Base-by-base conservation (phyloP, 1,140 invertebrate genomes). In the Bombus sibiricus region DNA sequence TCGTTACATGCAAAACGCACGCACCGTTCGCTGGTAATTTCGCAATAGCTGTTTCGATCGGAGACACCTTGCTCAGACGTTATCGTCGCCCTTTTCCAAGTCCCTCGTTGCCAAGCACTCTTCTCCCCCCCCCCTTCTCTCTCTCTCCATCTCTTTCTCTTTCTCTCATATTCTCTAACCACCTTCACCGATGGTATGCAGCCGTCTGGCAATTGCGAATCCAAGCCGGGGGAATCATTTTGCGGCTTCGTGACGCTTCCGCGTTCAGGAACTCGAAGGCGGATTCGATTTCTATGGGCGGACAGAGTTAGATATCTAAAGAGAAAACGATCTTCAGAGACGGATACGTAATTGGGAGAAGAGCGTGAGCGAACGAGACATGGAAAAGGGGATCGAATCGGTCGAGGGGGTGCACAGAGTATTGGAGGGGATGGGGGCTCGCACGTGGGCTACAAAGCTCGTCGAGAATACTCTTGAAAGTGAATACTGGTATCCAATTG, bases 391-490 rank as follows among this genome's bases (percentile, higher is more conserved):
- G 41, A n/a, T n/a, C 57, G 34, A 10, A 25, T 15, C 34, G 34
- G 6, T 9, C 64, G 28, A 9, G 53, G 28, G 13, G 22, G 8
- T 18, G 22, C 18, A 32, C 12, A 13, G 59, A n/a, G 28, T n/a
- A 62, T 62, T 13, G 59, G 57, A 59, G 25, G 25, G 59, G 59
- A 28, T 53, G 34, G 87, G 69, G 79, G 53, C 37, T 75, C 69
- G 86, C 83, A 85, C 88, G 88, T 81, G 88, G 82, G 71, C 78
- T 87, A 90, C 85, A 91, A 90, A 91, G 90, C 87, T 76, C 83
- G 87, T 84, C 82, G 87, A 89, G 90, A 90, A 91, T 91, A 91
- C 89, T 90, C 87, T 91, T 91, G 85, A 89, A 90, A 91, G 90
- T 87, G 87, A 91, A 90, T 91, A 90, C 89, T 81, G 81, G 87